Evolutionary conservation across 2,113 vertebrate genomes (phyloP).

Genomic region (Corythornis vintsioides): DNA sequence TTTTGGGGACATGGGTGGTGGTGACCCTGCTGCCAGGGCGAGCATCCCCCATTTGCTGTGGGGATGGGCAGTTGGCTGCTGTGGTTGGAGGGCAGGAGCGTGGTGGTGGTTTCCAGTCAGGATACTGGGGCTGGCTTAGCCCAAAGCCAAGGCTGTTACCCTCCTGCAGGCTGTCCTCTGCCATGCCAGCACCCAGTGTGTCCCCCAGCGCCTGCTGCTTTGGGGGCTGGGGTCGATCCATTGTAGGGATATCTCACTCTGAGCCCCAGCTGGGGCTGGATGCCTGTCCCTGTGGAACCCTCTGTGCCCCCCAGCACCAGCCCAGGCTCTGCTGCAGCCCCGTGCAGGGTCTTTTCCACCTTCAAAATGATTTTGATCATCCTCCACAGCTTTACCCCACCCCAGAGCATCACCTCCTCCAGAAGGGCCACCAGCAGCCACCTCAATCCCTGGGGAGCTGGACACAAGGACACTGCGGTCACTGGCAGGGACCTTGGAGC

Average conservation of each 20-base stretch:
- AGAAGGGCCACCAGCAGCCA: not conserved
- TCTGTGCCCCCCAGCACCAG: not conserved
- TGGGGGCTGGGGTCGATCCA: not conserved
- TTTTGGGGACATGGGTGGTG: not conserved
- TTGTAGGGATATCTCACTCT: fast-evolving
- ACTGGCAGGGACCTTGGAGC: not conserved
- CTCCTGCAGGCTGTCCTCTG: fast-evolving
- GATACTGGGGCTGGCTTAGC: too few relatives aligned
- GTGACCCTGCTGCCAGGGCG: not conserved
- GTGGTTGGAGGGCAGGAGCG: not conserved
- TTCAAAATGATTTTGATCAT: not conserved
- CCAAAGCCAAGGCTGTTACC: not conserved
- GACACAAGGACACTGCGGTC: not conserved
- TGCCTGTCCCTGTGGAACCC: not conserved
- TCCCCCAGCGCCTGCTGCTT: not conserved
- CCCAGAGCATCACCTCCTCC: fast-evolving
- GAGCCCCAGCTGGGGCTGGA: not conserved
- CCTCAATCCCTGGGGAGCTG: not conserved
- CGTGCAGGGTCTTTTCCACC: not conserved
- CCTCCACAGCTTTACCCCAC: fast-evolving
- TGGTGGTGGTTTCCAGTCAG: not conserved
- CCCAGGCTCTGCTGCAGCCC: not conserved
- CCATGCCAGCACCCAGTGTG: not conserved
- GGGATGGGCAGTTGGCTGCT: not conserved
- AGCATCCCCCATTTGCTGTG: fast-evolving